A percentile compares a stretch with the other conserved stretches of the same genome.
These are phyloP conservation scores for Branchinecta lynchi DNA, from an alignment of 1,140 invertebrate species.

Conservation along the genomic window DNA sequence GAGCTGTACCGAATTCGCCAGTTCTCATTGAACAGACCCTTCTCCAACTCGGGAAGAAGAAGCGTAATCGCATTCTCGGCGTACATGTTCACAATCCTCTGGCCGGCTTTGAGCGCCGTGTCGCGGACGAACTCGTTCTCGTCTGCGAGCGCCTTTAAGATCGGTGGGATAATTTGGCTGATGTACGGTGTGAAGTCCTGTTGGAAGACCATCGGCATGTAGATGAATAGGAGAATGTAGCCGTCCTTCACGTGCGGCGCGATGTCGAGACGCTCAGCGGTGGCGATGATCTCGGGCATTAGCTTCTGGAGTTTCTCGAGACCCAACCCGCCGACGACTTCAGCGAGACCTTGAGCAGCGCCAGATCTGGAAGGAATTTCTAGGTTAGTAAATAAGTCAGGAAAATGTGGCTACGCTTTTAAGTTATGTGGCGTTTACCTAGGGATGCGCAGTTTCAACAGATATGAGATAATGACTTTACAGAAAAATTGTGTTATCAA, in stretches of 20 bases:
- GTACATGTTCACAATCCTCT: slow-evolving; percentile 90
- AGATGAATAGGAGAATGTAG: slow-evolving; percentile 99
- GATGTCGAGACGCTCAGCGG: slow-evolving; percentile 83
- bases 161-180: slow-evolving; percentile 92
- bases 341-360: slow-evolving; percentile 88
- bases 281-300: slow-evolving; percentile 90
- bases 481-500: too few relatives aligned
- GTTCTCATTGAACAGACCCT: slow-evolving; percentile 87
- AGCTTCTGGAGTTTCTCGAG: slow-evolving; percentile 85
- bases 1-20: slow-evolving; percentile 96
- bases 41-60: slow-evolving; percentile 82
- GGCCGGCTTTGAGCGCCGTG: slow-evolving; percentile 88
- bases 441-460: too few relatives aligned
- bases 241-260: slow-evolving; percentile 96
- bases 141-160: slow-evolving; percentile 84
- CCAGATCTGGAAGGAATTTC: slow-evolving; percentile 46
- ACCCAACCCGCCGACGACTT: slow-evolving; percentile 89
- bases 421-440: too few relatives aligned
- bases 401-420: too few relatives aligned
- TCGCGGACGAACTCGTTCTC: slow-evolving; percentile 98
- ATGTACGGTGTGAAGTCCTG: slow-evolving; percentile 92
- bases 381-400: too few relatives aligned
- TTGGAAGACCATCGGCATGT: slow-evolving; percentile 92
- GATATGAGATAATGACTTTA: too few relatives aligned
- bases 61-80: slow-evolving; percentile 88